Conservation (phyloP, 2,797 vertebrate genomes). For the Euthynnus affinis region DNA sequence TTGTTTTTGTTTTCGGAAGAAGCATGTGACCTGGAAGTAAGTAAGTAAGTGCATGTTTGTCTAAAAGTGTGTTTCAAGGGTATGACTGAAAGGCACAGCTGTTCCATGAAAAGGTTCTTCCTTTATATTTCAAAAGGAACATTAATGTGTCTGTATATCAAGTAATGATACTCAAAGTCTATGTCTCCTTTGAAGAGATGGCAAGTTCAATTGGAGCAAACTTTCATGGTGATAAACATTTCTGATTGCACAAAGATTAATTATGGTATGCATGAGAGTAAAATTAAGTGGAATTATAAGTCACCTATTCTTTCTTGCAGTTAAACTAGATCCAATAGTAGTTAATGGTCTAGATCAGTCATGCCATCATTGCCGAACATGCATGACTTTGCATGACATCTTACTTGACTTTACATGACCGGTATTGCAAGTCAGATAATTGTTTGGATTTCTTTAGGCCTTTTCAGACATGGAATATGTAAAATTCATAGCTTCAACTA, state of each 20-base stretch:
- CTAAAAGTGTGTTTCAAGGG: slow-evolving; percentile 40
- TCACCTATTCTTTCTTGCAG: too few species aligned
- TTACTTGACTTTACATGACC: too few species aligned
- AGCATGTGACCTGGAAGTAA: slow-evolving; percentile 74
- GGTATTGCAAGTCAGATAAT: too few species aligned
- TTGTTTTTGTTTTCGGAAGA: slow-evolving; percentile 64
- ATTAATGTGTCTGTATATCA: neutral
- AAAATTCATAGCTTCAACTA: too few species aligned
- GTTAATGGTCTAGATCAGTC: neutral
- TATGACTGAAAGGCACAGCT: slow-evolving; percentile 21
- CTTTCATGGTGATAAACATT: neutral
- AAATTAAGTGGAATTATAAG: too few species aligned
- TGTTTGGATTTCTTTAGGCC: too few species aligned
- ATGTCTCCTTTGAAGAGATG: neutral
- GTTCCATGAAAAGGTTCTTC: neutral
- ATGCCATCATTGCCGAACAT: neutral
- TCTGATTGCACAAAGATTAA: neutral
- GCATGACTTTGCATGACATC: neutral
- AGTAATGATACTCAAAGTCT: neutral
- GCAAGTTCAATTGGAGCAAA: neutral
- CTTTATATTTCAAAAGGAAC: neutral
- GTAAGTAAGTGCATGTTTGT: slow-evolving; percentile 47
- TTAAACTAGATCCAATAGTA: neutral
- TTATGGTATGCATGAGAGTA: too few species aligned
- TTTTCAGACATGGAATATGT: too few species aligned